A percentile compares a stretch with the other conserved stretches of the same genome.
Evolutionary conservation across 2,797 vertebrate species (phyloP).

Genomic region (Gallinago solitaria): DNA sequence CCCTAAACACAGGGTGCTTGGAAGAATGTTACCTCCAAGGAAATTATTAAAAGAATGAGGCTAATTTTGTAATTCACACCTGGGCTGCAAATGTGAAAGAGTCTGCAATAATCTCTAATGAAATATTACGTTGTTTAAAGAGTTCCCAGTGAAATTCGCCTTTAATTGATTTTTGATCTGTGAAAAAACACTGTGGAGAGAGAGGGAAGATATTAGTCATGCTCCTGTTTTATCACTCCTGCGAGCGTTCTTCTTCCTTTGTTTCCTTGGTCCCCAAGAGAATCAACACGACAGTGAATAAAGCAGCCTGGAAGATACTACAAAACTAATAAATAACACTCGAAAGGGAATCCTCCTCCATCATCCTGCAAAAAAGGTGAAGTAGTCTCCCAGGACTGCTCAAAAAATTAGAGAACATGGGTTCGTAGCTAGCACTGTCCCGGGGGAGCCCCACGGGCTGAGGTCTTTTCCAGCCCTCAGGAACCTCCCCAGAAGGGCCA

Average conservation of each 20-base stretch:
- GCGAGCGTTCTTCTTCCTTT: slow-evolving; percentile 1
- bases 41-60: slow-evolving; percentile 66
- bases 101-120: slow-evolving; percentile 73
- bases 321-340: slow-evolving; percentile 28
- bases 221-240: slow-evolving; percentile 39
- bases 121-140: slow-evolving; percentile 80
- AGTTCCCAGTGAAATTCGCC: slow-evolving; percentile 74
- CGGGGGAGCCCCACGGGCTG: rapidly evolving
- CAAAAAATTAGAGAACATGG: not conserved
- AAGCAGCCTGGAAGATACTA: slow-evolving; percentile 32
- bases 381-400: slow-evolving; percentile 12
- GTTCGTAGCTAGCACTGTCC: not conserved
- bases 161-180: slow-evolving; percentile 82
- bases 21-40: slow-evolving; percentile 40
- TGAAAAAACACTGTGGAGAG: slow-evolving; percentile 67
- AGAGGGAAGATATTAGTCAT: slow-evolving; percentile 58
- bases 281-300: slow-evolving; percentile 11
- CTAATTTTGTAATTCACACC: slow-evolving; percentile 79
- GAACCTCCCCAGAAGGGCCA: not conserved
- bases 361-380: slow-evolving; percentile 32
- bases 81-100: slow-evolving; percentile 72
- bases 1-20: slow-evolving; percentile 4
- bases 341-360: not conserved
- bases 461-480: not conserved
- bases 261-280: slow-evolving; percentile 44